These are phyloP conservation scores for Callithrix jacchus DNA, from an alignment of 2,113 vertebrate genomes.

Conservation along the genomic window DNA sequence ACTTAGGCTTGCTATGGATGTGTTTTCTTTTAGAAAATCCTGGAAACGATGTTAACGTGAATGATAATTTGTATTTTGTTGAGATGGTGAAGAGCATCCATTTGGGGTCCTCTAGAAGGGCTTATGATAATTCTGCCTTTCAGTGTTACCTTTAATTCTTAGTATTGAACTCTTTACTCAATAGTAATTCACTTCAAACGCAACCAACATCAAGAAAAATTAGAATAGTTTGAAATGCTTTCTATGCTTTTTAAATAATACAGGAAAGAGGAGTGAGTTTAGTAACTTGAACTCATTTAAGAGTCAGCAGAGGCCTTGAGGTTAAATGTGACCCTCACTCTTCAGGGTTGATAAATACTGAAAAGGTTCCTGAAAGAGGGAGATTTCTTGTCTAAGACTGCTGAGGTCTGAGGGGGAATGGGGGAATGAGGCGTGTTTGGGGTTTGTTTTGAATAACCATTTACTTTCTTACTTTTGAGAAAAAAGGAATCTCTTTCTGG, in stretches of 20 bases:
- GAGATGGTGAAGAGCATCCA: neutral
- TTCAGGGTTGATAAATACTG: neutral
- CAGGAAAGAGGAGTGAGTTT: neutral
- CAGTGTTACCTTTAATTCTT: neutral
- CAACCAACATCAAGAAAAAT: neutral
- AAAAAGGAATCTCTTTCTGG: neutral
- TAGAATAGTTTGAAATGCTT: neutral
- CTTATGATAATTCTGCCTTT: neutral
- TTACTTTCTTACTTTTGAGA: neutral
- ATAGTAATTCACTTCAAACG: neutral
- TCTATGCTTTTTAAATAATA: neutral
- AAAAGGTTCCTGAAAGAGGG: neutral
- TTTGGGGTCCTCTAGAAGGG: neutral
- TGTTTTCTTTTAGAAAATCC: slow-evolving; percentile 3
- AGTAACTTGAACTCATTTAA: neutral
- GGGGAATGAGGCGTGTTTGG: neutral
- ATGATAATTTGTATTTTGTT: neutral
- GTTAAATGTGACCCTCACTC: neutral
- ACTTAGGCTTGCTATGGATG: neutral
- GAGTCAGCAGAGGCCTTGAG: neutral
- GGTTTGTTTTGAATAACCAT: neutral
- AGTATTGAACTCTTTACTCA: neutral
- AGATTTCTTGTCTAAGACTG: neutral
- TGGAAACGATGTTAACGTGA: neutral
- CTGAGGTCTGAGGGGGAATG: neutral